These are phyloP conservation scores for Pseudorhiza aurosa DNA, from an alignment of 30 jellyfish, hydroid and myxozoan genomes.

Conservation along the genomic window DNA sequence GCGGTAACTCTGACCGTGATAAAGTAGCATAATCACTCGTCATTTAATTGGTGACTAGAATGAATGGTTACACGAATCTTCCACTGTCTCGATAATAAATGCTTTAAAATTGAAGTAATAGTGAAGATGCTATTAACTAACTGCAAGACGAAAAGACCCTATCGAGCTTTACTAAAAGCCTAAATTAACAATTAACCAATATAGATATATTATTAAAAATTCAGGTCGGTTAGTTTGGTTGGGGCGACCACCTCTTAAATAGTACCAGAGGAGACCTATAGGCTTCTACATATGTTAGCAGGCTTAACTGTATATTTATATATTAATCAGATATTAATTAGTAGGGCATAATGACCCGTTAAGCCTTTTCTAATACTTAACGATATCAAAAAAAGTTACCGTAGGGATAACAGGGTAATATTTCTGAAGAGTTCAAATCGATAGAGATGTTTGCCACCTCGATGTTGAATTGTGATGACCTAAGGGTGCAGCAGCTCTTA, in stretches of 20 bases:
- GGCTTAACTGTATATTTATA: slow-evolving; percentile 24
- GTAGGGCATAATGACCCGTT: slow-evolving; percentile 65
- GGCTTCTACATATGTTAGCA: slow-evolving; percentile 17
- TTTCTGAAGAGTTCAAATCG: slow-evolving; percentile 68
- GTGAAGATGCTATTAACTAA: slow-evolving; percentile 49
- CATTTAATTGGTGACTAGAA: slow-evolving; percentile 70
- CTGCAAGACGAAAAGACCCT: slow-evolving; percentile 71
- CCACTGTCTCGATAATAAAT: slow-evolving; percentile 43
- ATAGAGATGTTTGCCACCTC: slow-evolving; percentile 75
- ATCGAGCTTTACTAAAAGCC: slow-evolving; percentile 52
- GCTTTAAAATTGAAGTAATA: slow-evolving; percentile 17
- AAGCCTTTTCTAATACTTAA: background rate
- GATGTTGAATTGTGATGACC: slow-evolving; percentile 78
- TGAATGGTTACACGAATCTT: slow-evolving; percentile 65
- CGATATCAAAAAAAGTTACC: slow-evolving; percentile 63
- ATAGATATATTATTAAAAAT: background rate
- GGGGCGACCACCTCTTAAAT: slow-evolving; percentile 84
- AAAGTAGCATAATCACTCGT: slow-evolving; percentile 80
- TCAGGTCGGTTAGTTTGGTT: slow-evolving; percentile 69
- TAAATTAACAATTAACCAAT: background rate
- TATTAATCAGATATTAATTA: slow-evolving; percentile 2
- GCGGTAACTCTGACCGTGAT: slow-evolving; percentile 84
- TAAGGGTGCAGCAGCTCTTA: slow-evolving; percentile 60
- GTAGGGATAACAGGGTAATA: slow-evolving; percentile 81
- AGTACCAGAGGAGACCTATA: slow-evolving; percentile 67